Percentiles rank a stretch among this genome's conserved stretches.
Evolutionary conservation across 2,797 vertebrate species (phyloP).

Genomic region (Alosa sapidissima): DNA sequence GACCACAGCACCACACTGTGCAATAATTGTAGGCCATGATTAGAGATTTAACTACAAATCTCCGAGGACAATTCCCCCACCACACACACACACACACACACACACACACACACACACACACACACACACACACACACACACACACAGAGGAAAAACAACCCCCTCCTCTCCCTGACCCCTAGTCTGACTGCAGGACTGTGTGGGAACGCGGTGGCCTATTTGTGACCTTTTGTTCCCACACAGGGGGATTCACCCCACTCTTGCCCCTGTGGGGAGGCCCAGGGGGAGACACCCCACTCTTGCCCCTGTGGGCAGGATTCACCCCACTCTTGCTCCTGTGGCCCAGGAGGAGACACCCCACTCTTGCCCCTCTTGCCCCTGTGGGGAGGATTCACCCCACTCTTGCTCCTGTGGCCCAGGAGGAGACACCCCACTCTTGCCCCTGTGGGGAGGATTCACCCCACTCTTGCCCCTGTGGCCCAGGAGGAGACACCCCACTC

Average conservation of each 20-base stretch:
- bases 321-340: not conserved
- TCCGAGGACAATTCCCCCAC: not conserved
- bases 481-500: too few species aligned
- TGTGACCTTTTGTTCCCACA: slow-evolving; percentile 62
- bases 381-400: too few species aligned
- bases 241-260: not conserved
- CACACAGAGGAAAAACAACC: slow-evolving; percentile 26
- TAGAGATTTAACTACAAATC: not conserved
- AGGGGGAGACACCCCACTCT: not conserved
- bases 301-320: too few species aligned
- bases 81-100: slow-evolving; percentile 30
- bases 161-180: slow-evolving; percentile 59
- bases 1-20: not conserved
- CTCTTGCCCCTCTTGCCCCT: too few species aligned
- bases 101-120: slow-evolving; percentile 36
- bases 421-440: too few species aligned
- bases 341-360: not conserved
- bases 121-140: slow-evolving; percentile 38
- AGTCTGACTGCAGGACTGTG: slow-evolving; percentile 60
- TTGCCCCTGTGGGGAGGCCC: not conserved
- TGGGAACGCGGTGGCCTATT: slow-evolving; percentile 72
- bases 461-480: too few species aligned
- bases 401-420: too few species aligned
- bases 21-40: not conserved
- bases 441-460: too few species aligned